Conservation (phyloP, 2,113 vertebrate species). For the Bagarius yarrelli region DNA sequence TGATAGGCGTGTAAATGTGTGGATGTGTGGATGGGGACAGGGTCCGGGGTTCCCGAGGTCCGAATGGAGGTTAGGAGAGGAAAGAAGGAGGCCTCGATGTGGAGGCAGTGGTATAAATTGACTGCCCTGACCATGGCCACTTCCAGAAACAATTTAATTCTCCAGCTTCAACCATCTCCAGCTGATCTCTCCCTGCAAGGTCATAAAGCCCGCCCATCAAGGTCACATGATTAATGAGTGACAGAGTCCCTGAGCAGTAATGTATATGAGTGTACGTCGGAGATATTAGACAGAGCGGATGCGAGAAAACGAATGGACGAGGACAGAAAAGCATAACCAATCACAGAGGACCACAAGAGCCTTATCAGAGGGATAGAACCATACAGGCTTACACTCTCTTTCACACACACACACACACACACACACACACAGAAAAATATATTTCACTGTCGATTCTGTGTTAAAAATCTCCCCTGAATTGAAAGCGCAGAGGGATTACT, state of each 20-base stretch:
- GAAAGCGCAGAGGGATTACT: not conserved
- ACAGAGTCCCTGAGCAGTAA: constrained; percentile 91
- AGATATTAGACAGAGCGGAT: constrained; percentile 93
- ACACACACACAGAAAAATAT: constrained; percentile 6
- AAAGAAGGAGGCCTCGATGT: constrained; percentile 45
- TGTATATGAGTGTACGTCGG: constrained; percentile 85
- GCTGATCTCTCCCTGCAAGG: constrained; percentile 99
- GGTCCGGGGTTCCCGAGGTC: not conserved
- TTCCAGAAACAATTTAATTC: constrained; percentile 99
- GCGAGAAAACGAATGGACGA: constrained; percentile 82
- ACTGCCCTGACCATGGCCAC: constrained; percentile 97
- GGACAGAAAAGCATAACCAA: constrained; percentile 66
- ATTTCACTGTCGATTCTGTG: constrained; percentile 24
- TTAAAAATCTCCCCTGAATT: constrained; percentile 15
- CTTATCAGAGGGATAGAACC: constrained; percentile 64
- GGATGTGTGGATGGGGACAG: not conserved
- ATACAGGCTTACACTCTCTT: constrained; percentile 34
- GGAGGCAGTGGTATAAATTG: constrained; percentile 87
- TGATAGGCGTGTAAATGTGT: not conserved
- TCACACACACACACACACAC: not conserved
- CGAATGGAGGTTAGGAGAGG: constrained; percentile 53
- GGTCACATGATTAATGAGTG: constrained; percentile 99
- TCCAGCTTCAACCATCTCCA: constrained; percentile 93
- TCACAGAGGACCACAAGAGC: constrained; percentile 65
- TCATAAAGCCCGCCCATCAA: constrained; percentile 98